Conservation (phyloP, 2,113 vertebrate genomes). For the Eidolon helvum region DNA sequence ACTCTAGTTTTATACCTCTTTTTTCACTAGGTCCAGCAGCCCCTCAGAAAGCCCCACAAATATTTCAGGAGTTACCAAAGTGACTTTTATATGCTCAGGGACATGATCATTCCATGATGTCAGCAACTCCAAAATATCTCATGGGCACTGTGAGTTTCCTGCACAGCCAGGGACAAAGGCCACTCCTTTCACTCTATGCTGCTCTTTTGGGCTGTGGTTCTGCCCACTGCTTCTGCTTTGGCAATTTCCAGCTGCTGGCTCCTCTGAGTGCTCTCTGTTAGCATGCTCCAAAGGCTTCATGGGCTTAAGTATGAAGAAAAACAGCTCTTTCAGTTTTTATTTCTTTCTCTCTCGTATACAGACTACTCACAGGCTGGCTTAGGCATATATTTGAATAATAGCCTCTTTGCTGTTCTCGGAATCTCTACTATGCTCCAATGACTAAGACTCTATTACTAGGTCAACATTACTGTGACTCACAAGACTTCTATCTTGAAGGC, state of each 20-base stretch:
- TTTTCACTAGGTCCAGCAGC: neutral
- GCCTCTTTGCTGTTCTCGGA: neutral
- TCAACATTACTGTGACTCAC: neutral
- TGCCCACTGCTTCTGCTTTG: neutral
- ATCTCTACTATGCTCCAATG: neutral
- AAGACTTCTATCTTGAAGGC: neutral
- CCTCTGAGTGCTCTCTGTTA: neutral
- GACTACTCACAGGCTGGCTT: neutral
- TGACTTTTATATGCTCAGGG: neutral
- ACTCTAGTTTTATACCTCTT: neutral
- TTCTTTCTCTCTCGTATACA: neutral
- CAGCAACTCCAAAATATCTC: neutral
- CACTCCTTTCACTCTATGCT: neutral
- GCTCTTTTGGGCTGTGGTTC: neutral
- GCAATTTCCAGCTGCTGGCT: neutral
- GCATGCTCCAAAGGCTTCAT: neutral
- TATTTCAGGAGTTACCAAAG: neutral
- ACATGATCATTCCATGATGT: accelerated
- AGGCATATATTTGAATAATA: neutral
- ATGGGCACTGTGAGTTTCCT: neutral
- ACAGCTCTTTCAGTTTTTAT: neutral
- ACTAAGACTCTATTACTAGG: neutral
- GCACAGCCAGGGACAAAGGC: neutral
- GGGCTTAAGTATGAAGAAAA: neutral
- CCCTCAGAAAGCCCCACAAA: neutral